Evolutionary conservation across 1,140 invertebrate species (phyloP).

Genomic region (Lordiphosa collinella): DNA sequence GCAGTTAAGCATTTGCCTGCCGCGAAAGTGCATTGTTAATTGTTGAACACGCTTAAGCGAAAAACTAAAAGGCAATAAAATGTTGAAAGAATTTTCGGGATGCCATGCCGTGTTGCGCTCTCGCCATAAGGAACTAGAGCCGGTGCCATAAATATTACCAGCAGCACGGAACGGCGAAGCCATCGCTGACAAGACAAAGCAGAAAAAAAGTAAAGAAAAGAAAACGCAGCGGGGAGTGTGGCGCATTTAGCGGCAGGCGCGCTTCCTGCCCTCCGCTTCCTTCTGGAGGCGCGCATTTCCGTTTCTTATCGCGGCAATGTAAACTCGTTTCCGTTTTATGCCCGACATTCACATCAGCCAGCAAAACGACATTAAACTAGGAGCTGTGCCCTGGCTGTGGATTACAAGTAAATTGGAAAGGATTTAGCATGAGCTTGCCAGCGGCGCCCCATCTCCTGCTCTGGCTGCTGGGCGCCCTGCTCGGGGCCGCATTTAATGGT

Average conservation of each 20-base stretch:
- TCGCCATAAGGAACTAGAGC: constrained; percentile 22
- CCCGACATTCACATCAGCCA: constrained; percentile 27
- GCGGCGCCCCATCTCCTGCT: constrained; percentile 5
- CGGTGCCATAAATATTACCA: constrained; percentile 66
- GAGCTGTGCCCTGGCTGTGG: constrained; percentile 44
- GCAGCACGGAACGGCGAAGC: constrained; percentile 17
- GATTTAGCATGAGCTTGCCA: constrained; percentile 54
- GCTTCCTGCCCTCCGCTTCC: constrained; percentile 39
- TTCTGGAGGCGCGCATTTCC: constrained; percentile 60
- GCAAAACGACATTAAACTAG: constrained; percentile 48
- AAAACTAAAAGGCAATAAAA: constrained; percentile 36
- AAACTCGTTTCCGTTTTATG: constrained; percentile 69
- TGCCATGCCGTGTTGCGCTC: background rate
- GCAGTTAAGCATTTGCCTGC: constrained; percentile 2
- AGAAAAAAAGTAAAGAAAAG: constrained; percentile 6
- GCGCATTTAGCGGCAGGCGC: constrained; percentile 65
- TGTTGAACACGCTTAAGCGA: constrained; percentile 3
- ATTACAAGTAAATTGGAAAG: constrained; percentile 73
- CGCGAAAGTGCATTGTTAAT: constrained; percentile 43
- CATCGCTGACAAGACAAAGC: constrained; percentile 27
- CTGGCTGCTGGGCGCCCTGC: constrained; percentile 32
- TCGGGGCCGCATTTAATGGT: constrained; percentile 49
- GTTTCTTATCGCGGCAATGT: constrained; percentile 75
- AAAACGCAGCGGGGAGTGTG: constrained; percentile 22
- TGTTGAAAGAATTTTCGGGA: constrained; percentile 10